Evolutionary conservation across 2,888 invertebrate species (phyloP).

Genomic region (Stictocephala bisonia): DNA sequence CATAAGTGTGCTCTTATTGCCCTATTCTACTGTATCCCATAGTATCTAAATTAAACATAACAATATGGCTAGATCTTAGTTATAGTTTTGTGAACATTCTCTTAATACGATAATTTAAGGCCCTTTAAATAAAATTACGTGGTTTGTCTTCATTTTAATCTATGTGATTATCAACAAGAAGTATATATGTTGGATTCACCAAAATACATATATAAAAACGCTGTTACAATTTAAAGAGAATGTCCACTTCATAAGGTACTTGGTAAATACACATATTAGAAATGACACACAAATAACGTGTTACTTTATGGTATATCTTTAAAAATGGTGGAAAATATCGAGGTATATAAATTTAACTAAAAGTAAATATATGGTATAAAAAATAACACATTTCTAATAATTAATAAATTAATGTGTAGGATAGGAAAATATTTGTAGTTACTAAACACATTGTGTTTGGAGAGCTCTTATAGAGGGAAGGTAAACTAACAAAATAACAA

Average conservation of each 20-base stretch:
- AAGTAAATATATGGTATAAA: no score
- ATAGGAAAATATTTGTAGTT: no score
- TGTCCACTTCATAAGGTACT: conserved; percentile 36
- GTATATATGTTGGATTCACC: neutral
- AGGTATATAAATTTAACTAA: no score
- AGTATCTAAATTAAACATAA: conserved; percentile 20
- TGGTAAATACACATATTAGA: conserved; percentile 23
- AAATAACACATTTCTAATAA: no score
- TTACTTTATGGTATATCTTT: no score
- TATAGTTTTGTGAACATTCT: conserved; percentile 32
- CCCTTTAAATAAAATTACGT: neutral
- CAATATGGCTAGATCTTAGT: conserved; percentile 36
- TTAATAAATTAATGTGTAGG: no score
- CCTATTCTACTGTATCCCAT: conserved; percentile 37
- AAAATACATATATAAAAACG: neutral
- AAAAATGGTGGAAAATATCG: no score
- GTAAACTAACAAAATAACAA: no score
- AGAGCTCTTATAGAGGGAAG: no score
- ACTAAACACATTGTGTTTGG: no score
- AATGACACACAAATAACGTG: no score
- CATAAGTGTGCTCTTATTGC: conserved; percentile 41
- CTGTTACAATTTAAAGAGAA: conserved; percentile 14
- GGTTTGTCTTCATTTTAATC: neutral
- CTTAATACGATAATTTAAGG: conserved; percentile 21
- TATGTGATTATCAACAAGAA: conserved; percentile 3